Evolutionary conservation across 2,888 invertebrate genomes (phyloP), one percentile per base, ranked within the genome.

Genomic region (Sialis lutaria): DNA sequence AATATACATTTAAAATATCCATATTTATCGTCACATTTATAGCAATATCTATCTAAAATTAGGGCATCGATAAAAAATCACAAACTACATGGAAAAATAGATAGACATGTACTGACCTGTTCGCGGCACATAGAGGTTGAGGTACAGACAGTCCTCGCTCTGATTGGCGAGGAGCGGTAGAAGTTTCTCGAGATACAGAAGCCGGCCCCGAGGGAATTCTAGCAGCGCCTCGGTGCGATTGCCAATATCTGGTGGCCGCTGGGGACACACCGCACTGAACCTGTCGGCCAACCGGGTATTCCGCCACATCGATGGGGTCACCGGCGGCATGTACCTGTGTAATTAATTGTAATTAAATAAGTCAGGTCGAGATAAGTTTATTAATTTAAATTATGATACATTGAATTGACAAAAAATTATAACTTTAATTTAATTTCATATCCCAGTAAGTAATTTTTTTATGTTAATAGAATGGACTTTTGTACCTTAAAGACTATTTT

Each of bases 61-160:
- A 2, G 22, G 22, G 22, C 22, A 22, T 22, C 22, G 22, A 22
- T 22, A 22, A 22, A 22, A 22, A 22, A 22, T 4, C 22, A 22
- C 22, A 22, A 22, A 22, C 22, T 22, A 4, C 22, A 22, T 22
- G 4, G 22, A 22, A 22, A 22, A 22, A 22, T 22, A 22, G 4
- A 22, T 22, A 22, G 22, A 22, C 22, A 22, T 22, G 22, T 22
- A 63, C 74, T 74, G 62, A 79, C 79, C 75, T 58, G 73, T 75
- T 57, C 85, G 76, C 52, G 96, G 96, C 53, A 92, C 89, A 70
- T 92, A 97, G 56, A 97, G 78, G 71, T 97, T 97, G 63, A 97
- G 80, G 67, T 91, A 93, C 57, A 97, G 82, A 65, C 97, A 97
- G 73, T 97, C 96, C 72, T 97, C 97, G 65, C 88, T 90, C 71